phyloP scores from a whole-genome alignment of 2,888 invertebrate species.

The Meandrusa payeni region DNA sequence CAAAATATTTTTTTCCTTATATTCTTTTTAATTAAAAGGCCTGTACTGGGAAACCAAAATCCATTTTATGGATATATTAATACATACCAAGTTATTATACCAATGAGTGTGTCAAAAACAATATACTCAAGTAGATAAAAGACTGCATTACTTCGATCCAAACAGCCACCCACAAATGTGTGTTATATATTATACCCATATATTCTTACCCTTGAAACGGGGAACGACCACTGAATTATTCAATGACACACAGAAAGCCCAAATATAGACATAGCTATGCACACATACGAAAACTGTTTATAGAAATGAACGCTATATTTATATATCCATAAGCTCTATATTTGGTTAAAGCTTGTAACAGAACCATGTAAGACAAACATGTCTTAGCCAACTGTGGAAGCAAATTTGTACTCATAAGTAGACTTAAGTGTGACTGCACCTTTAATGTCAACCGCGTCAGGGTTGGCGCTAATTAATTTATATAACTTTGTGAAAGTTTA shows the following conservation, averaged over 20 bases:
- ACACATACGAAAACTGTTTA: constrained; percentile 45
- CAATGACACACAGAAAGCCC: constrained; percentile 75
- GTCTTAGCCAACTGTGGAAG: constrained; percentile 65
- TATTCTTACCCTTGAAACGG: constrained; percentile 78
- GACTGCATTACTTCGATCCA: constrained; percentile 48
- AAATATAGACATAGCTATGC: constrained; percentile 73
- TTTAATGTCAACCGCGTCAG: constrained; percentile 51
- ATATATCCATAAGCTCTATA: constrained; percentile 53
- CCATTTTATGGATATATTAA: too few species aligned
- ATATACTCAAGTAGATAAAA: constrained; percentile 46
- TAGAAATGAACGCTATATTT: constrained; percentile 54
- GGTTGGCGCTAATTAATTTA: constrained; percentile 59
- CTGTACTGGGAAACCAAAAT: too few species aligned
- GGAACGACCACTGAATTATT: constrained; percentile 78
- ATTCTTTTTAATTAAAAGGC: too few species aligned
- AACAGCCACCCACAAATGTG: constrained; percentile 28
- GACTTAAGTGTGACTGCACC: constrained; percentile 66
- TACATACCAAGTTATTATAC: too few species aligned
- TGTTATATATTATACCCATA: constrained; percentile 56
- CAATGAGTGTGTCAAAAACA: constrained; percentile 27
- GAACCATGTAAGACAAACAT: constrained; percentile 73
- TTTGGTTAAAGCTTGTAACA: constrained; percentile 57
- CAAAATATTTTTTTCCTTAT: too few species aligned
- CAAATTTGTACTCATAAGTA: constrained; percentile 72
- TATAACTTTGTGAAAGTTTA: constrained; percentile 31